Conservation (phyloP, 2,888 invertebrate genomes). For the Pollenia amentaria region DNA sequence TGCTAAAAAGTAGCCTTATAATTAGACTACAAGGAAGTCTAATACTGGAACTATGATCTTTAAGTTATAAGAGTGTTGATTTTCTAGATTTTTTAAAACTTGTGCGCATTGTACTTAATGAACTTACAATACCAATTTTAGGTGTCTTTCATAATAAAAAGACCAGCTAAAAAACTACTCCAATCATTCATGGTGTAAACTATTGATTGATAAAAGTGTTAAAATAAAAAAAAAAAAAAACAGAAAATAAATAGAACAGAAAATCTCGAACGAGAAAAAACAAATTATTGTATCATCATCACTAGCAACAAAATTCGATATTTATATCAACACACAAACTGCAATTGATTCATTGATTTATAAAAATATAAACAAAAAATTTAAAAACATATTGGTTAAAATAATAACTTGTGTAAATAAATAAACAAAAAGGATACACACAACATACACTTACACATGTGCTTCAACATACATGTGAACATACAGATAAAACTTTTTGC, state of each 20-base stretch:
- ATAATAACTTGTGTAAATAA: conserved; percentile 66
- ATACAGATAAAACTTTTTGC: background rate
- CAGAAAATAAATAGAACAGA: conserved; percentile 48
- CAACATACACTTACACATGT: conserved; percentile 5
- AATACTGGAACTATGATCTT: too few species aligned
- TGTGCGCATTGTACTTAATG: background rate
- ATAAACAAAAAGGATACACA: conserved; percentile 35
- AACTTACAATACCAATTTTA: background rate
- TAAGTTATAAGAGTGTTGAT: too few species aligned
- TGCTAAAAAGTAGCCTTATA: too few species aligned
- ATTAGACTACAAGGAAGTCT: too few species aligned
- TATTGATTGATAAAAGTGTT: conserved; percentile 70
- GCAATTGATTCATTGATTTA: conserved; percentile 67
- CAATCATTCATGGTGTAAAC: conserved; percentile 57
- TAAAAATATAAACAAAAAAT: conserved; percentile 50
- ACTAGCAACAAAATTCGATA: conserved; percentile 18
- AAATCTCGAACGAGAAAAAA: conserved; percentile 13
- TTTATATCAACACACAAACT: conserved; percentile 56
- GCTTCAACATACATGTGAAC: background rate
- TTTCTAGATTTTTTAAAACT: too few species aligned
- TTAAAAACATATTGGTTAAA: conserved; percentile 65
- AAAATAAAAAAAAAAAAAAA: conserved; percentile 58
- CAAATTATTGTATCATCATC: conserved; percentile 46
- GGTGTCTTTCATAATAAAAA: background rate
- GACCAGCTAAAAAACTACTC: background rate